Conservation (phyloP, 2,113 vertebrate species). For the Dicrurus megarhynchus region DNA sequence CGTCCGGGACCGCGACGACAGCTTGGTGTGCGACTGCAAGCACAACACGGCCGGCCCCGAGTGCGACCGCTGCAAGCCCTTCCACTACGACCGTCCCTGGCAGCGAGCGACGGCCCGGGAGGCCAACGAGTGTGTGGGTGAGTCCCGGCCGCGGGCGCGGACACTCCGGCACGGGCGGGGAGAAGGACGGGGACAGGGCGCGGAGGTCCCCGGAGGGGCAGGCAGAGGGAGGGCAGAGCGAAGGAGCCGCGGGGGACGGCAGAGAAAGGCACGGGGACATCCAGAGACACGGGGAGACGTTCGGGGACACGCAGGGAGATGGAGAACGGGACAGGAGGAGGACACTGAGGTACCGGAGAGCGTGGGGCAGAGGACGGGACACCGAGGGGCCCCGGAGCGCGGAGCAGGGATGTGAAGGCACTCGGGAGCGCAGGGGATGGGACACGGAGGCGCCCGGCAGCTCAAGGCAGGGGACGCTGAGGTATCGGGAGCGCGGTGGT, state of each 20-base stretch:
- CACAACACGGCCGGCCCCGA: conserved; percentile 96
- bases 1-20: conserved; percentile 90
- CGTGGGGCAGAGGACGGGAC: background rate
- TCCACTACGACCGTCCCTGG: conserved; percentile 98
- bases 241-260: background rate
- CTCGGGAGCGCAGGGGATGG: background rate
- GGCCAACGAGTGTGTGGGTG: conserved; percentile 98
- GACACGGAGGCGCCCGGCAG: background rate
- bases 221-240: background rate
- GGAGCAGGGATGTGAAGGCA: background rate
- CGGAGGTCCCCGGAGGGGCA: background rate
- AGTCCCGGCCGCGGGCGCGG: conserved; percentile 65
- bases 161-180: background rate
- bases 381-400: background rate
- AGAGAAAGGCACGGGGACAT: background rate
- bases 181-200: background rate
- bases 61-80: conserved; percentile 98
- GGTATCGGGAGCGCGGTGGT: background rate
- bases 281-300: background rate
- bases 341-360: background rate
- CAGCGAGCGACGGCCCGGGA: conserved; percentile 94
- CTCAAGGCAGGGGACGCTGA: background rate
- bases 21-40: conserved; percentile 93
- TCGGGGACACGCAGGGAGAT: background rate
- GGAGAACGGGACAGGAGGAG: background rate